These are phyloP conservation scores for Percina caprodes DNA, from an alignment of 2,113 vertebrate species.

Conservation along the genomic window DNA sequence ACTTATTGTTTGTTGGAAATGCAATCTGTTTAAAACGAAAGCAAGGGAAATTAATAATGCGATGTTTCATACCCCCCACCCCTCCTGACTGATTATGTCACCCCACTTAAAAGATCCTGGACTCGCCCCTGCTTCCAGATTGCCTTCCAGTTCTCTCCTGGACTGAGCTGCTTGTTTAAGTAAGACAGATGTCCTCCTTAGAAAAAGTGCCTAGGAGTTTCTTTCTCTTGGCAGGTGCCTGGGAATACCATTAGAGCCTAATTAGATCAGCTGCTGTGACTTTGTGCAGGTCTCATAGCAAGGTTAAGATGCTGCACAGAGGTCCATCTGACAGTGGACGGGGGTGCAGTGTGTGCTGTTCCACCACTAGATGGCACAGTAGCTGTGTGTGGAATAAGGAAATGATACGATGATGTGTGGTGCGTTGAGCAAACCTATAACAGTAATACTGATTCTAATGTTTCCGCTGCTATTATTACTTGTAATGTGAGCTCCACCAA, in stretches of 20 bases:
- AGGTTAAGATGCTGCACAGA: slow-evolving; percentile 34
- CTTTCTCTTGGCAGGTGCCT: slow-evolving; percentile 18
- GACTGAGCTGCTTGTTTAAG: slow-evolving; percentile 22
- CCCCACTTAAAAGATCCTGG: too few species aligned
- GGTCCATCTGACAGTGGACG: slow-evolving; percentile 17
- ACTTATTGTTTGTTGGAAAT: too few species aligned
- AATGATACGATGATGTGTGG: not conserved
- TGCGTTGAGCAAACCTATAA: not conserved
- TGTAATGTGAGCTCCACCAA: not conserved
- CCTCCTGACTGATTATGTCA: too few species aligned
- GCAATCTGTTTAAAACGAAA: too few species aligned
- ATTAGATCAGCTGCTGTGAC: slow-evolving; percentile 36
- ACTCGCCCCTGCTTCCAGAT: slow-evolving; percentile 7
- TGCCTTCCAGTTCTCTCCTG: slow-evolving; percentile 17
- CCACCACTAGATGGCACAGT: slow-evolving; percentile 56
- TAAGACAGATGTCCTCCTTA: slow-evolving; percentile 48
- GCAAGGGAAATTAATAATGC: too few species aligned
- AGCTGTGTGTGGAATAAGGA: not conserved
- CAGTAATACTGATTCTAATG: not conserved
- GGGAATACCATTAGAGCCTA: slow-evolving; percentile 28
- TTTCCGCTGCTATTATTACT: not conserved
- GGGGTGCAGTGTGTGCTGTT: not conserved
- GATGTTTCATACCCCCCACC: too few species aligned
- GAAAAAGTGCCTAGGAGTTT: slow-evolving; percentile 41
- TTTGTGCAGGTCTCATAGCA: slow-evolving; percentile 22